These are phyloP conservation scores for Bombus superbus DNA, from an alignment of 1,140 invertebrate species.

Conservation along the genomic window DNA sequence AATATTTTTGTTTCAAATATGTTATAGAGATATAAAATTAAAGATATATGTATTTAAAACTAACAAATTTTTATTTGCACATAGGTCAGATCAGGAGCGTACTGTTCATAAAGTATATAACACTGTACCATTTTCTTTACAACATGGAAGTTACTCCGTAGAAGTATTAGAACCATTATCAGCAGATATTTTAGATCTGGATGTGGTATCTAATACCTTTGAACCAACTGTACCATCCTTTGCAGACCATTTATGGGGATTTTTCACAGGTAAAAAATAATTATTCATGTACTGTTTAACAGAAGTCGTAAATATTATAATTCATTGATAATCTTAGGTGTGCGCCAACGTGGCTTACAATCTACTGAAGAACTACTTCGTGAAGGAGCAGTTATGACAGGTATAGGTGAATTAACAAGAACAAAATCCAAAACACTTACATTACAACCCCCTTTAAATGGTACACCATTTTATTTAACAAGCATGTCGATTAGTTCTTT, in stretches of 20 bases:
- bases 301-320: neutral
- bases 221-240: conserved; percentile 88
- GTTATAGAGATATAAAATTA: conserved; percentile 1
- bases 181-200: conserved; percentile 90
- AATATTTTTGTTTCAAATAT: conserved; percentile 38
- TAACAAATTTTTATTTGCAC: conserved; percentile 28
- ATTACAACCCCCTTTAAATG: conserved; percentile 87
- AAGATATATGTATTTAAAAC: neutral
- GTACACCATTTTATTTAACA: conserved; percentile 88
- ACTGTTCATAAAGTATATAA: conserved; percentile 89
- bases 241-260: conserved; percentile 91
- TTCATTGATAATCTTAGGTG: conserved; percentile 67
- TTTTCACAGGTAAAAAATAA: conserved; percentile 85
- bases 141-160: conserved; percentile 85
- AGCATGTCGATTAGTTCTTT: conserved; percentile 87
- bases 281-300: neutral
- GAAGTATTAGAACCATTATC: conserved; percentile 89
- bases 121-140: conserved; percentile 89
- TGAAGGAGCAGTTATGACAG: conserved; percentile 89
- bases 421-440: conserved; percentile 83
- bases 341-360: conserved; percentile 89
- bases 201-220: conserved; percentile 90
- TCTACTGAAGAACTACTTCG: conserved; percentile 91
- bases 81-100: conserved; percentile 88
- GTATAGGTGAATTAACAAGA: conserved; percentile 87